Evolutionary conservation across 2,888 invertebrate genomes (phyloP), one percentile per base, ranked within the genome.

Genomic region (Xestia ashworthii): DNA sequence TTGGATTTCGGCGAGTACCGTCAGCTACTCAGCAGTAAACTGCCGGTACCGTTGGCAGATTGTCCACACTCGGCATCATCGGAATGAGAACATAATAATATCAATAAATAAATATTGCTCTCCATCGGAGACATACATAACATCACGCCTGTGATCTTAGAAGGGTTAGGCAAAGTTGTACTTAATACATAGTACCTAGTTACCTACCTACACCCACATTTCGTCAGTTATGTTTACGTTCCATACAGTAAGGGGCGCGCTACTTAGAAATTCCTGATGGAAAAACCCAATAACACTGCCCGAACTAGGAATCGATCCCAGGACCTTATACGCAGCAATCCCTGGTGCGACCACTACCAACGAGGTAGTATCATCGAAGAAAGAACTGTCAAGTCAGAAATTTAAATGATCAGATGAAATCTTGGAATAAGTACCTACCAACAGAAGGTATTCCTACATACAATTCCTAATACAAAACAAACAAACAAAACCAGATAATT

Each of bases 1-100:
- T 87, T 87, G 88, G 87, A 85, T 89, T 89, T 82, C 64, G 78
- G 73, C 75, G 62, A 74, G 87, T 79, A 81, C 74, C 66, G 84
- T 62, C 84, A 76, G 71, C 65, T 55, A 11, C 12, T 44, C 78
- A 55, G 75, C 84, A 74, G 64, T 72, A 69, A 80, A 71, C 68
- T 62, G 76, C n/a, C 14, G 58, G 62, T 84, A 84, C 84, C 84
- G 84, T 84, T 81, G 73, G 73, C 73, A 75, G 67, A 80, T 80
- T 66, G 80, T 50, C 50, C 71, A 41, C 44, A 71, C 46, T 25
- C 38, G 41, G 60, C 32, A 46, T 53, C 22, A 71, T 60, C 25
- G 58, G 46, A 79, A 69, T 38, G 65, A 75, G 69, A 53, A 75
- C 69, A 69, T 58, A n/a, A n/a, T n/a, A n/a, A n/a, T n/a, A 60